Conservation (phyloP, 2,888 invertebrate species). For the Papilio gigon region DNA sequence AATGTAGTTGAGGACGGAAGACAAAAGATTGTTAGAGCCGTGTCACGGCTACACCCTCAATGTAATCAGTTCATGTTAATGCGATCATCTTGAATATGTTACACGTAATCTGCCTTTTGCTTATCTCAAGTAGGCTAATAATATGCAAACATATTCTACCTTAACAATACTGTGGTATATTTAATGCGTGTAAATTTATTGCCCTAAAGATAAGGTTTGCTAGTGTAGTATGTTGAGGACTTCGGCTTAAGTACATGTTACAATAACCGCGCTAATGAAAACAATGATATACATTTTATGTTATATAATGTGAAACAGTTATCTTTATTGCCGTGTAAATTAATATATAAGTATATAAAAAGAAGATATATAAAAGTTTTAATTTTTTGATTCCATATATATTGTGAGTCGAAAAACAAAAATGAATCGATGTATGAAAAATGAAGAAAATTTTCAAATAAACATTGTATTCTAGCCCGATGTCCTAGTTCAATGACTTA, state of each 20-base stretch:
- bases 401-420: no score
- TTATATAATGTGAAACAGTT: no score
- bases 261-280: no score
- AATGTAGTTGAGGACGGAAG: conserved; percentile 21
- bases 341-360: no score
- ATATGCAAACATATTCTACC: conserved; percentile 10
- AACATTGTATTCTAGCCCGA: conserved; percentile 11
- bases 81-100: conserved; percentile 31
- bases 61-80: conserved; percentile 33
- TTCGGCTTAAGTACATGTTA: neutral
- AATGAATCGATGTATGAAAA: neutral
- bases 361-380: no score
- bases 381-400: no score
- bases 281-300: no score
- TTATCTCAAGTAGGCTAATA: conserved; percentile 18
- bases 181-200: conserved; percentile 9
- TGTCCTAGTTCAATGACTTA: conserved; percentile 34
- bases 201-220: neutral
- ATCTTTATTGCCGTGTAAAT: neutral
- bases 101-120: conserved; percentile 6
- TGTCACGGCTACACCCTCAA: conserved; percentile 27
- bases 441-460: conserved; percentile 20
- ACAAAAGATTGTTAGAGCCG: conserved; percentile 35
- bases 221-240: neutral
- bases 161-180: conserved; percentile 4